Percentiles rank a stretch among this genome's conserved stretches.
Conservation (phyloP, 2,113 vertebrate genomes). For the Saccopteryx leptura region DNA sequence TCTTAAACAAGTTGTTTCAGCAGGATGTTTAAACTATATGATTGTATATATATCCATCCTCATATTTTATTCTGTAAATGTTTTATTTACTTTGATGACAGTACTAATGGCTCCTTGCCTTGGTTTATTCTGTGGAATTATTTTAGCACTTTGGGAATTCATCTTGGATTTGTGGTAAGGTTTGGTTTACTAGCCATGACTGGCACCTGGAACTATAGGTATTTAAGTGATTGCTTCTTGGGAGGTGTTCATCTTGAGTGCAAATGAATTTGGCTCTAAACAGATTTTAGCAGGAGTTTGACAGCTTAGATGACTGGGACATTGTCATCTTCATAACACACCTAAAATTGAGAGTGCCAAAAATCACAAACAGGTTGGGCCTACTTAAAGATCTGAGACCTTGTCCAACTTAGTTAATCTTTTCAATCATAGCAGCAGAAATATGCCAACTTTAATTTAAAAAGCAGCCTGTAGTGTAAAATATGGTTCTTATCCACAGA, state of each 20-base stretch:
- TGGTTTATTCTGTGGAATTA: constrained; percentile 73
- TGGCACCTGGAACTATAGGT: constrained; percentile 82
- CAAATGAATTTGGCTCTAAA: constrained; percentile 88
- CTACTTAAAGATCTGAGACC: constrained; percentile 72
- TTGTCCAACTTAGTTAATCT: constrained; percentile 80
- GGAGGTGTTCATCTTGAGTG: constrained; percentile 89
- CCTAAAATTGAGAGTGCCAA: constrained; percentile 88
- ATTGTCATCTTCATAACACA: constrained; percentile 91
- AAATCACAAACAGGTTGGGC: constrained; percentile 83
- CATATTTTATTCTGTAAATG: constrained; percentile 61
- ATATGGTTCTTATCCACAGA: constrained; percentile 26
- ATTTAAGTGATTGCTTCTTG: constrained; percentile 87
- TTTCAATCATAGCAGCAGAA: constrained; percentile 77
- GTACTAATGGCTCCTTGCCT: constrained; percentile 58
- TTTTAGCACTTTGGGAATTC: constrained; percentile 76
- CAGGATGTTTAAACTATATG: constrained; percentile 65
- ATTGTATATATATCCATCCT: constrained; percentile 56
- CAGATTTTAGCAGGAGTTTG: constrained; percentile 86
- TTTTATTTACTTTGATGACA: constrained; percentile 54
- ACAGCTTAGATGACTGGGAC: constrained; percentile 92
- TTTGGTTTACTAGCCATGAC: constrained; percentile 77
- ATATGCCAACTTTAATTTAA: constrained; percentile 78
- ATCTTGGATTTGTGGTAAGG: constrained; percentile 68
- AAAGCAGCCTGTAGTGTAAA: constrained; percentile 38
- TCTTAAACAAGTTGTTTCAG: background rate